Conservation (phyloP, 2,797 vertebrate species). For the Micrastur ruficollis region DNA sequence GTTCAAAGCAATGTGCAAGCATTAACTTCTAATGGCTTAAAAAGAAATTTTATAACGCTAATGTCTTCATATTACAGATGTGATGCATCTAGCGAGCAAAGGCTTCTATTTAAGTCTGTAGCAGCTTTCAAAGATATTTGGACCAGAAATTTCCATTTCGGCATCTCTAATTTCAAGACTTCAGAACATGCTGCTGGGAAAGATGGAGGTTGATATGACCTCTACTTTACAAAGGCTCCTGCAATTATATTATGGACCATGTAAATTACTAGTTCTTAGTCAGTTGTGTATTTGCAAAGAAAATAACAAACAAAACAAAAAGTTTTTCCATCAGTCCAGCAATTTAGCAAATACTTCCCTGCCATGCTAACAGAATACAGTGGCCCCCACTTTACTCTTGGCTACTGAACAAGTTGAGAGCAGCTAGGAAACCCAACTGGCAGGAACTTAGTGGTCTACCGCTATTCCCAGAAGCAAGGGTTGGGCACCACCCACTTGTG, state of each 20-base stretch:
- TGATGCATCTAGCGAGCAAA: not conserved
- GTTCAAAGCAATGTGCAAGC: not conserved
- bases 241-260: not conserved
- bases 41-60: slow-evolving; percentile 19
- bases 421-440: not conserved
- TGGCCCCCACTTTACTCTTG: not conserved
- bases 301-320: not conserved
- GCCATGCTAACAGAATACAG: not conserved
- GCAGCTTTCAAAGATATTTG: not conserved
- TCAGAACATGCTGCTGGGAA: not conserved
- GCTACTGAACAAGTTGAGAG: not conserved
- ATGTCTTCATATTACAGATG: slow-evolving; percentile 7
- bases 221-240: not conserved
- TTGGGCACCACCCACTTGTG: not conserved
- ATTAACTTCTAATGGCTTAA: slow-evolving; percentile 37
- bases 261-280: not conserved
- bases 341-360: not conserved
- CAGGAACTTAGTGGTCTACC: not conserved
- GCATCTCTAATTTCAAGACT: not conserved
- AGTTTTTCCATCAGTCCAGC: not conserved
- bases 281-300: not conserved
- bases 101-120: not conserved
- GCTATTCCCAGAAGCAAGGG: not conserved
- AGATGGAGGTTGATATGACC: not conserved
- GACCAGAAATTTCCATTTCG: slow-evolving; percentile 18